Evolutionary conservation across 2,888 invertebrate genomes (phyloP), one percentile per base, ranked within the genome.

Genomic region (Trissoscelio sp.): DNA sequence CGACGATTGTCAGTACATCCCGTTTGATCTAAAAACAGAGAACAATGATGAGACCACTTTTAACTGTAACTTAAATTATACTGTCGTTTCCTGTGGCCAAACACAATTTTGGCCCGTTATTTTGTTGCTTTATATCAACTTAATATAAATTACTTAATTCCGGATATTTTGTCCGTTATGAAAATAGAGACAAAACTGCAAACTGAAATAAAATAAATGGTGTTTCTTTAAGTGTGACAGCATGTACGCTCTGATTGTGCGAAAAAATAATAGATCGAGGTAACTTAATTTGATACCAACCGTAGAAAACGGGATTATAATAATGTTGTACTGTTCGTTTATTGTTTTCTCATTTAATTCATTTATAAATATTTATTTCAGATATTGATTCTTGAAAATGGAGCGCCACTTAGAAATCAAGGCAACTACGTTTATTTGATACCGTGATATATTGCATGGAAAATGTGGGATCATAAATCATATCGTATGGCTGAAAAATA

Each of bases 11-110:
- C 64, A 85, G 46, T 55, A 82, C 83, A 83, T 87, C 86, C 82
- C 86, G 88, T 81, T 86, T 86, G 69, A 87, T 88, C 91, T 91
- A 12, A 51, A 83, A 24, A 24, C 24, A 24, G 6, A 24, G 42
- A 20, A 16, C 11, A 16, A 57, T 24, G 28, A 12, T 5, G 14
- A 11, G 5, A 34, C 2, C 11, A 34, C 5, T 34, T 6, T 39
- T 39, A 39, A 39, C 39, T 39, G 39, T 39, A 39, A 39, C 11
- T 12, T 39, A 3, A 39, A 39, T 3, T n/a, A 5, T 3, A 39
- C 14, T 14, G 12, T 39, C 14, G 12, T 39, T 39, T 39, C n/a
- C 3, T 2, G 12, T 6, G 39, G 12, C 12, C 1, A 34, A 14
- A 39, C 11, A 34, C 9, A 34, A 7, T 34, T n/a, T n/a, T n/a